Evolutionary conservation across 2,797 vertebrate species (phyloP), one percentile per base, ranked within the genome.

Genomic region (Sternarchorhynchus goeldii): DNA sequence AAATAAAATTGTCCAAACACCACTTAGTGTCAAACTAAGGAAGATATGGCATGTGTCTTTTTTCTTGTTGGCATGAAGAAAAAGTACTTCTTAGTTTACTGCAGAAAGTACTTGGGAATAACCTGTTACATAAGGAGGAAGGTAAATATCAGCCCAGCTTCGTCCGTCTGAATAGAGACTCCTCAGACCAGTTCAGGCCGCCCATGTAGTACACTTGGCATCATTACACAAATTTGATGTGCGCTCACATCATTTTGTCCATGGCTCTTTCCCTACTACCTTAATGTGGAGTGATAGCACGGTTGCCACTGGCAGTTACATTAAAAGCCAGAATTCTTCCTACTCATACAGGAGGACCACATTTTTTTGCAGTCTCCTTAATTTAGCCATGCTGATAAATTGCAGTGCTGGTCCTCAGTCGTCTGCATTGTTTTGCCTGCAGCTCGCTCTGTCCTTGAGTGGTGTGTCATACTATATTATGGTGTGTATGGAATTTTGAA

Each of bases 301-400:
- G 72, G 81, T 84, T 63, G 86, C 87, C 80, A 75, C 84, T 78
- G 84, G 89, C 88, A 90, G 89, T 92, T 88, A 90, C 84, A 91
- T 87, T 91, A 89, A 90, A 87, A 90, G 89, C 85, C 63, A 84
- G 82, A 86, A 88, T 87, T 83, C 89, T 86, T 89, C 83, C 85
- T 86, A 85, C 89, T 89, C 83, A 82, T 81, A 86, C 82, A 79
- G 84, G 86, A 82, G 79, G 82, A 85, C 81, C 83, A 85, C 80
- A 60, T 83, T 86, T 87, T 87, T 82, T 87, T 82, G 82, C 87
- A 89, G 90, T 90, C 87, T 88, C 74, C 85, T 87, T 90, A 89
- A 91, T 92, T 90, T 88, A 88, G 83, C 85, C 78, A 84, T 82
- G 87, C 89, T 87, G 87, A 90, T 88, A 79, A 88, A 91, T 88